phyloP scores from a whole-genome alignment of 2,797 vertebrate genomes.

The Acanthopagrus latus region DNA sequence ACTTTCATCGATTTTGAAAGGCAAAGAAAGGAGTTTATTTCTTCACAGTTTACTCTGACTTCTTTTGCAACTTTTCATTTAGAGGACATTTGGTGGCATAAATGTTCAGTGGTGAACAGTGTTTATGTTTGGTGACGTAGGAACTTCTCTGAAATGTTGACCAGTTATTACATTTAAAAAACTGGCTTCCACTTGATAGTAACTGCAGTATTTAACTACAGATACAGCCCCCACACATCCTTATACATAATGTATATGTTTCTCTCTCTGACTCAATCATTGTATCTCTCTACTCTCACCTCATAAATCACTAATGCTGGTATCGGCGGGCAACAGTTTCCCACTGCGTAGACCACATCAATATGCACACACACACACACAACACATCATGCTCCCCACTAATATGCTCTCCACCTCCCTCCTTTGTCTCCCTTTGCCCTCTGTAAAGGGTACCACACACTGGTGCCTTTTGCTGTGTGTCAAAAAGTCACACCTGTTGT shows the following conservation, averaged over 20 bases:
- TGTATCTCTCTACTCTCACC: slow-evolving; percentile 16
- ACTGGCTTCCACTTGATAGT: background rate
- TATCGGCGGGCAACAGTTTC: slow-evolving; percentile 47
- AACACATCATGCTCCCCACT: background rate
- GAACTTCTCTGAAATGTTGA: background rate
- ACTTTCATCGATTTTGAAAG: background rate
- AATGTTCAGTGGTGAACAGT: too few relatives aligned
- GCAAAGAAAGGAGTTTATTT: background rate
- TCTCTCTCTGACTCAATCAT: slow-evolving; percentile 30
- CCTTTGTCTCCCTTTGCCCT: slow-evolving; percentile 9
- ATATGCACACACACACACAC: slow-evolving; percentile 2
- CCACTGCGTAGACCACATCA: slow-evolving; percentile 25
- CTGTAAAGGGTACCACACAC: slow-evolving; percentile 39
- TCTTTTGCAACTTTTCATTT: background rate
- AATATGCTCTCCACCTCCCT: slow-evolving; percentile 7
- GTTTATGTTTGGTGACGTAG: too few relatives aligned
- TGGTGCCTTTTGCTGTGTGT: background rate
- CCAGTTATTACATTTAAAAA: background rate
- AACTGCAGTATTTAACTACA: background rate
- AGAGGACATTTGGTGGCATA: background rate
- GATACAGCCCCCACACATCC: background rate
- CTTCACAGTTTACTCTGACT: background rate
- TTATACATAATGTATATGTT: slow-evolving; percentile 27
- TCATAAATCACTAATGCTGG: slow-evolving; percentile 63
- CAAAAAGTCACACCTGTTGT: background rate